Conservation (phyloP, 2,888 invertebrate species). For the Osedax fenrisi region DNA sequence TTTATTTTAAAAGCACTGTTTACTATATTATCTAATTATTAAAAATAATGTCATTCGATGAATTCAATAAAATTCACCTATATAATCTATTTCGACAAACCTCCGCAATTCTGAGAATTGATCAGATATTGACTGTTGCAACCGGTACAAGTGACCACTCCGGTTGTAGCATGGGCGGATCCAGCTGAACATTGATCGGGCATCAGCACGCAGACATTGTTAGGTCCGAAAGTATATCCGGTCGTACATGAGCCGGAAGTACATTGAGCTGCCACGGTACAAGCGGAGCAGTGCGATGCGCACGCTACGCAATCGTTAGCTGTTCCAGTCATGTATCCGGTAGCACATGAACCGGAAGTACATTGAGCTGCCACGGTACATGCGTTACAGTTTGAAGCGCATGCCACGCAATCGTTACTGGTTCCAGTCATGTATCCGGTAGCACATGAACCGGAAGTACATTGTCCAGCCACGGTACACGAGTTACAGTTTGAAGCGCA, state of each 20-base stretch:
- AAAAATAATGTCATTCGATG: too few relatives aligned
- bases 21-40: too few relatives aligned
- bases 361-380: too few relatives aligned
- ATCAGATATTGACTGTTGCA: neutral
- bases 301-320: neutral
- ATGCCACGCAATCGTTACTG: neutral
- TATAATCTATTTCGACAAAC: too few relatives aligned
- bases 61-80: too few relatives aligned
- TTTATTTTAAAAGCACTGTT: too few relatives aligned
- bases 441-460: neutral
- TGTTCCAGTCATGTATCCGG: slow-evolving; percentile 2
- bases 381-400: neutral
- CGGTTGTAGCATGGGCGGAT: neutral
- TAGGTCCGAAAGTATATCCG: too few relatives aligned
- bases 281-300: too few relatives aligned
- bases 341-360: neutral
- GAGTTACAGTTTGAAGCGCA: neutral
- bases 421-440: neutral
- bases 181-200: neutral
- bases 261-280: too few relatives aligned
- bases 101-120: neutral
- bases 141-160: neutral
- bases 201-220: too few relatives aligned
- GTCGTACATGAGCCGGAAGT: too few relatives aligned
- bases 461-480: neutral